phyloP scores from a whole-genome alignment of 1,140 invertebrate genomes.

The Gryllus bimaculatus region DNA sequence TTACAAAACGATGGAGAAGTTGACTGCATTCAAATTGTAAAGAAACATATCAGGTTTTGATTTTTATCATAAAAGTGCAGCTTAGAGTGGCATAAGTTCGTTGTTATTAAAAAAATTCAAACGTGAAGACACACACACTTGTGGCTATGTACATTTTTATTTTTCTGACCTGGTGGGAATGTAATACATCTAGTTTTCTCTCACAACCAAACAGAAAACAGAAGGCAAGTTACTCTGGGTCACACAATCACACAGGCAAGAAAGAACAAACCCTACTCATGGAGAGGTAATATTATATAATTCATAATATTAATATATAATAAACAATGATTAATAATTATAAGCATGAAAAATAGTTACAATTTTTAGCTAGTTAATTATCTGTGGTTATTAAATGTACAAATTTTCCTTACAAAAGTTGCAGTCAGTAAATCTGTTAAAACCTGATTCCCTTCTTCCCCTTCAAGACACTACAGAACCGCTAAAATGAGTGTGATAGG shows the following conservation, averaged over 20 bases:
- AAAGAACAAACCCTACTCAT: conserved; percentile 6
- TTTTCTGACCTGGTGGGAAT: conserved; percentile 12
- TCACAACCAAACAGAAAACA: conserved; percentile 14
- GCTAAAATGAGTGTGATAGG: no score
- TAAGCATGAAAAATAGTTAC: conserved; percentile 8
- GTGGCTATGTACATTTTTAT: conserved; percentile 1
- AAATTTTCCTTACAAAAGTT: conserved; percentile 6
- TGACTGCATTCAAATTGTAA: background rate
- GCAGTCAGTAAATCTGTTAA: background rate
- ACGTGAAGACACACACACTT: background rate
- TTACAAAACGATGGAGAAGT: background rate
- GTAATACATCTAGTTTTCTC: conserved; percentile 9
- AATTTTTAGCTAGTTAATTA: conserved; percentile 11
- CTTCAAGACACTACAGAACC: background rate
- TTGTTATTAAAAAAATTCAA: conserved; percentile 2
- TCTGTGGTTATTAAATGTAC: background rate
- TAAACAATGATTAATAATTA: background rate
- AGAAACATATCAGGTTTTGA: background rate
- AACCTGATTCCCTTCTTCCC: background rate
- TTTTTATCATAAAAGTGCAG: background rate
- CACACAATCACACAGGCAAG: background rate
- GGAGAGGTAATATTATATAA: conserved; percentile 1
- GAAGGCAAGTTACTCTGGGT: background rate
- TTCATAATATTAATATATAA: background rate
- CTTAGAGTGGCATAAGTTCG: background rate